A percentile compares a stretch with the other conserved stretches of the same genome.
phyloP scores from a whole-genome alignment of 2,797 vertebrate genomes.

The Molossus alvarezi region DNA sequence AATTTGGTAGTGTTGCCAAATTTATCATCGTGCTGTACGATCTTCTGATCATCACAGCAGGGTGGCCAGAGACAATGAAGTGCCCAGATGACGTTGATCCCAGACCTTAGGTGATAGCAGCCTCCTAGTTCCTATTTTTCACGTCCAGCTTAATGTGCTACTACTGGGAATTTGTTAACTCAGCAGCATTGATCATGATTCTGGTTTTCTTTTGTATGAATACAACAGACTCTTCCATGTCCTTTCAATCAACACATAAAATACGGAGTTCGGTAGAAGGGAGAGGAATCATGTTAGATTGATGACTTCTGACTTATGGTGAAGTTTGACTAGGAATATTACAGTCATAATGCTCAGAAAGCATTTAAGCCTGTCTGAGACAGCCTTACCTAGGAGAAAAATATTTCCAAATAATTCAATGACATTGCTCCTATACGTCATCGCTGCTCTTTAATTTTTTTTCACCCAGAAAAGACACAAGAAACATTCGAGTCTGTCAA shows the following conservation, averaged over 20 bases:
- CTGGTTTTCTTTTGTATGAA: conserved; percentile 52
- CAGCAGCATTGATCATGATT: conserved; percentile 58
- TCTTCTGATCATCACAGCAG: background rate
- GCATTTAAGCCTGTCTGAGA: background rate
- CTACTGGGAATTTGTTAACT: conserved; percentile 57
- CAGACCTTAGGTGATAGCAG: background rate
- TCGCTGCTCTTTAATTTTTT: background rate
- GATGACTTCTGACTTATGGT: conserved; percentile 64
- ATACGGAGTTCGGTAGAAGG: background rate
- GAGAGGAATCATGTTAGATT: conserved; percentile 48
- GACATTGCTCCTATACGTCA: background rate
- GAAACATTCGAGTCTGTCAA: background rate
- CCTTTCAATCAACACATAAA: conserved; percentile 73
- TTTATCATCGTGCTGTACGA: conserved; percentile 16
- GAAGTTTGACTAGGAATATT: conserved; percentile 72
- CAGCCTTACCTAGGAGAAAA: conserved; percentile 31
- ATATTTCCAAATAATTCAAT: conserved; percentile 55
- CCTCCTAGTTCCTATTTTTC: conserved; percentile 65
- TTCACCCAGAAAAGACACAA: conserved; percentile 31
- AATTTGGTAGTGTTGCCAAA: background rate
- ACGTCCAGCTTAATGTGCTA: background rate
- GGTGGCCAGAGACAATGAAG: background rate
- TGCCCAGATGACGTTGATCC: conserved; percentile 44
- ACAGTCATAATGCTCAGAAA: no score
- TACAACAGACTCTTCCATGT: conserved; percentile 18